Evolutionary conservation across 2,797 vertebrate species (phyloP).

Genomic region (Hybognathus amarus): DNA sequence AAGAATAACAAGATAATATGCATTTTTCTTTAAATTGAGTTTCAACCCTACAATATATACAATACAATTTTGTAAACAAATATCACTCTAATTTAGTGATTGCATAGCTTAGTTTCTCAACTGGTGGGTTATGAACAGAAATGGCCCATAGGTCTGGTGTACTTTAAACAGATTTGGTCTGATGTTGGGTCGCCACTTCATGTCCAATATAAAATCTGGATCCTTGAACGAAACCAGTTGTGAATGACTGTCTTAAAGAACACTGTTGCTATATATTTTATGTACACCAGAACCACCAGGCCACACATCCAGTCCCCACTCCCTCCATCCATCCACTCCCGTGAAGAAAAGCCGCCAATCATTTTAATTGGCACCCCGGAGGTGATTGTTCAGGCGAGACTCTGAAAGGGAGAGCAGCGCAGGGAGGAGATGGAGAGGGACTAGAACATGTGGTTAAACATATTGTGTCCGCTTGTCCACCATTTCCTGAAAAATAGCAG

Average conservation of each 20-base stretch:
- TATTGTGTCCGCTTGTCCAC: constrained; percentile 50
- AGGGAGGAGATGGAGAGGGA: constrained; percentile 40
- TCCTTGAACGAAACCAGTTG: not conserved
- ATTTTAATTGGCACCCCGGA: constrained; percentile 81
- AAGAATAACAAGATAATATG: not conserved
- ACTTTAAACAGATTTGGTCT: constrained; percentile 31
- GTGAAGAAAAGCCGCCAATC: constrained; percentile 80
- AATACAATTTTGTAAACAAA: no score
- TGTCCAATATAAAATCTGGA: not conserved
- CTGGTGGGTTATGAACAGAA: not conserved
- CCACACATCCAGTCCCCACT: constrained; percentile 80
- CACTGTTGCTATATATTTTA: constrained; percentile 16
- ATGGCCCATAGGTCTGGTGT: not conserved
- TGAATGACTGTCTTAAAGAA: constrained; percentile 9
- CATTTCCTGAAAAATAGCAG: constrained; percentile 44
- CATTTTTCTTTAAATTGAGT: not conserved
- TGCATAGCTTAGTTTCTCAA: not conserved
- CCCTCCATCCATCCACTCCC: constrained; percentile 56
- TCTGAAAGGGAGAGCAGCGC: constrained; percentile 44
- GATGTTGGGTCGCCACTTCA: not conserved
- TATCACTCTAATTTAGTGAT: no score
- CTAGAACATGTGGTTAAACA: constrained; percentile 59
- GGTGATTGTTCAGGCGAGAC: constrained; percentile 73
- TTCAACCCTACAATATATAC: no score
- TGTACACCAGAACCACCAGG: constrained; percentile 60